These are phyloP conservation scores for Sphecodes monilicornis DNA, from an alignment of 2,888 invertebrate genomes.

Conservation along the genomic window DNA sequence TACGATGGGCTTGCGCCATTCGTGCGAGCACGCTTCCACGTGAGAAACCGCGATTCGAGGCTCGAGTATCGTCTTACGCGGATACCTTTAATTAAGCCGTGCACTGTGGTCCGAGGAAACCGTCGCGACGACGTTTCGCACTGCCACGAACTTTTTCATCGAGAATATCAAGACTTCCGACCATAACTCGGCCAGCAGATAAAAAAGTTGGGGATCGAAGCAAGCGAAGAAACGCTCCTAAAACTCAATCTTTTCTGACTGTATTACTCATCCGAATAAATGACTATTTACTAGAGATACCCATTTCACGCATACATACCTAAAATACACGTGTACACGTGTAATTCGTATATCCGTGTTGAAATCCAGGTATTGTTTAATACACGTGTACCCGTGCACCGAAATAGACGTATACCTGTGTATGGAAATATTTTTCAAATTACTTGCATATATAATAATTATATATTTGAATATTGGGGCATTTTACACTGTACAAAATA, in stretches of 20 bases:
- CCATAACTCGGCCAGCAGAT: not conserved
- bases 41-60: conserved; percentile 53
- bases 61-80: conserved; percentile 63
- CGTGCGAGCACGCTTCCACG: conserved; percentile 52
- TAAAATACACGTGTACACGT: no score
- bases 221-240: not conserved
- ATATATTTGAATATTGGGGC: no score
- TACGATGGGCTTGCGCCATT: conserved; percentile 58
- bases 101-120: conserved; percentile 24
- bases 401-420: no score
- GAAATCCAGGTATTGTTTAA: no score
- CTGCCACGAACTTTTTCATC: conserved; percentile 22
- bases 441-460: no score
- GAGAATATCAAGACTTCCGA: not conserved
- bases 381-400: no score
- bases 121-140: conserved; percentile 31
- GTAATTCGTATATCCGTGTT: no score
- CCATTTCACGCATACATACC: no score
- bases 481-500: no score
- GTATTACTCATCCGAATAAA: no score
- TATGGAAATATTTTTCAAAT: no score
- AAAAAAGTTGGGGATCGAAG: not conserved
- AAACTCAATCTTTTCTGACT: not conserved
- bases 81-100: conserved; percentile 69
- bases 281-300: no score